These are phyloP conservation scores for Pseudotriccus pelzelni DNA, from an alignment of 2,797 vertebrate species.

Conservation along the genomic window DNA sequence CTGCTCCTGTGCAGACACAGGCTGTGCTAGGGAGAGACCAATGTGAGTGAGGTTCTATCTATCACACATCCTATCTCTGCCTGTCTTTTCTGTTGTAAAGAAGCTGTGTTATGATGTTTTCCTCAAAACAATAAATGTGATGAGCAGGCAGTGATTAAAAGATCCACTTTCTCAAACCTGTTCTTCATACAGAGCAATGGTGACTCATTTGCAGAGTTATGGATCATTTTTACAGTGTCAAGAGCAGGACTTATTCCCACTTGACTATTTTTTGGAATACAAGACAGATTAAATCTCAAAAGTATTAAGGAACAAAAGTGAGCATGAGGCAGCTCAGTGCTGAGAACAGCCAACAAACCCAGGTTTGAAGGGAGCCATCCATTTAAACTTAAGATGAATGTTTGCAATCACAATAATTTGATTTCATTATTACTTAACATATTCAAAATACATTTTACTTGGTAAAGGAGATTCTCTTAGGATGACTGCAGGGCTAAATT, in stretches of 20 bases:
- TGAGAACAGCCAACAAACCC: background rate
- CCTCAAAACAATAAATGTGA: background rate
- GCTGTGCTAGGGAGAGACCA: fast-evolving
- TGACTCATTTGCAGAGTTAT: background rate
- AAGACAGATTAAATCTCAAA: background rate
- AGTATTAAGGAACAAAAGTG: background rate
- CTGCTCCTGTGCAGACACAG: background rate
- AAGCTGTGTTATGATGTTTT: background rate
- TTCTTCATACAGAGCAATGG: background rate
- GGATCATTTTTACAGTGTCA: background rate
- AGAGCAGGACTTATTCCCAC: background rate
- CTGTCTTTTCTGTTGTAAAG: background rate
- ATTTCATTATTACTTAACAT: background rate
- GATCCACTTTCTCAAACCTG: background rate
- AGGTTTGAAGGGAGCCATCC: background rate
- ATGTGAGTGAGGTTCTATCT: fast-evolving
- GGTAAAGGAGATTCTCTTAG: background rate
- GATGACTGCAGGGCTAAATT: background rate
- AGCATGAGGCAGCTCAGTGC: background rate
- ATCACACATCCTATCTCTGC: background rate
- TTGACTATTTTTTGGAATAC: background rate
- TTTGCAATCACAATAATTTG: background rate
- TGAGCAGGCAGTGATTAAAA: background rate
- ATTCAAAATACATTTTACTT: background rate
- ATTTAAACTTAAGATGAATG: background rate